These are phyloP conservation scores for Adelphocoris suturalis DNA, from an alignment of 2,888 invertebrate genomes.

Conservation along the genomic window DNA sequence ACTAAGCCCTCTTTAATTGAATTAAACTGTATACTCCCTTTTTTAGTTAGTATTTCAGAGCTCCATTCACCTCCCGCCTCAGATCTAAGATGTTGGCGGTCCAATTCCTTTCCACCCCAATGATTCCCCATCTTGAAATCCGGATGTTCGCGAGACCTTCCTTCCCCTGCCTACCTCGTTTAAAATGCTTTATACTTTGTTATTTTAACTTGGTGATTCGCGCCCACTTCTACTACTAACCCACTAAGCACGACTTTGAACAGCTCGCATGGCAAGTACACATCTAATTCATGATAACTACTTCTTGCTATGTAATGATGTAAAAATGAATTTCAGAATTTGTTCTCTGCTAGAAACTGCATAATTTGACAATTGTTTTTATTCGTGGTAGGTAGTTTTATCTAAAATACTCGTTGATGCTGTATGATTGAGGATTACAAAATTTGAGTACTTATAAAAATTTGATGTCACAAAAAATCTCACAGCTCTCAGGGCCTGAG, in stretches of 20 bases:
- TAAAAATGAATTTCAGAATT: conserved; percentile 1
- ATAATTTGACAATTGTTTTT: no score
- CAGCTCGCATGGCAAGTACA: conserved; percentile 62
- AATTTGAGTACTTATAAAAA: no score
- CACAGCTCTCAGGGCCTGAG: no score
- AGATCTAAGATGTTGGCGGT: not conserved
- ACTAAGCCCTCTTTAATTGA: not conserved
- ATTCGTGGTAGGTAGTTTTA: no score
- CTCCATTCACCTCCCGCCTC: not conserved
- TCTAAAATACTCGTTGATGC: no score
- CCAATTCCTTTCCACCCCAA: not conserved
- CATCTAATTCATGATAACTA: conserved; percentile 30
- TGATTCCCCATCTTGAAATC: not conserved
- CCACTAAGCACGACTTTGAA: conserved; percentile 59
- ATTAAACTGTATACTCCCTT: no score
- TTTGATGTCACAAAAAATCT: no score
- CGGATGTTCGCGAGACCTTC: not conserved
- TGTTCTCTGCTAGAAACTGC: not conserved
- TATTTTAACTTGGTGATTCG: conserved; percentile 48
- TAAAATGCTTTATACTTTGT: conserved; percentile 49
- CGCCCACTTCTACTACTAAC: conserved; percentile 59
- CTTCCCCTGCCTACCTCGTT: conserved; percentile 5
- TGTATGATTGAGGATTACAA: no score
- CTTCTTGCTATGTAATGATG: not conserved
- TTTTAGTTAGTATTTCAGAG: no score